A percentile compares a stretch with the other conserved stretches of the same genome.
These are phyloP conservation scores for Epizoanthus fatuus DNA, from an alignment of 92 coral and sea anemone genomes.

Conservation along the genomic window DNA sequence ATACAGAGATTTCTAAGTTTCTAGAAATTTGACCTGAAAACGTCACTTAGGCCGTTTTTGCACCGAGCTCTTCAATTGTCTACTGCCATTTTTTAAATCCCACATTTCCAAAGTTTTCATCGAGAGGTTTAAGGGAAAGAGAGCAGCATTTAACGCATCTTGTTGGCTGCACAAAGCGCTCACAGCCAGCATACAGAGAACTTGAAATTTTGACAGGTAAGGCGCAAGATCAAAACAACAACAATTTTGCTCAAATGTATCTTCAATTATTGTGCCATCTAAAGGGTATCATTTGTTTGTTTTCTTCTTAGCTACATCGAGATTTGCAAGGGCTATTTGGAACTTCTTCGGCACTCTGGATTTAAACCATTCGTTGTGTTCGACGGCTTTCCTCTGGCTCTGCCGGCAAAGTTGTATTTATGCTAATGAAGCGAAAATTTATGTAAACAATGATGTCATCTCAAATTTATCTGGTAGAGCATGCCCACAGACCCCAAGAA, in stretches of 20 bases:
- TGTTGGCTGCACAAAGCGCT: constrained; percentile 64
- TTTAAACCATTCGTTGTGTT: constrained; percentile 42
- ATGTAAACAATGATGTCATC: neutral
- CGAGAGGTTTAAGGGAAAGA: constrained; percentile 22
- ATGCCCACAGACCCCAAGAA: neutral
- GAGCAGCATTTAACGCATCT: constrained; percentile 60
- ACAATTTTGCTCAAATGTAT: too few relatives aligned
- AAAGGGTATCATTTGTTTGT: too few relatives aligned
- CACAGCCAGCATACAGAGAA: too few relatives aligned
- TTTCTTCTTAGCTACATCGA: constrained; percentile 24
- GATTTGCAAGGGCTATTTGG: constrained; percentile 28
- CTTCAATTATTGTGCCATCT: too few relatives aligned
- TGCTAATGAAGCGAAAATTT: too few relatives aligned
- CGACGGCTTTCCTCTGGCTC: constrained; percentile 32
- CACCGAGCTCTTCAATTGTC: too few relatives aligned
- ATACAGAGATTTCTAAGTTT: too few relatives aligned
- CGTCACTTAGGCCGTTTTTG: too few relatives aligned
- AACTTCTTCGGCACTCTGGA: too few relatives aligned
- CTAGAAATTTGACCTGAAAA: too few relatives aligned
- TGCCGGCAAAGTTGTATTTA: constrained; percentile 17
- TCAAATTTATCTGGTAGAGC: neutral
- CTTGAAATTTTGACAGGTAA: constrained; percentile 37
- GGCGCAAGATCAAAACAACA: neutral
- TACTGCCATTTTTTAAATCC: constrained; percentile 52
- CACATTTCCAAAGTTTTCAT: constrained; percentile 22